phyloP scores from a whole-genome alignment of 2,113 vertebrate genomes.

The Leptocoma aspasia region DNA sequence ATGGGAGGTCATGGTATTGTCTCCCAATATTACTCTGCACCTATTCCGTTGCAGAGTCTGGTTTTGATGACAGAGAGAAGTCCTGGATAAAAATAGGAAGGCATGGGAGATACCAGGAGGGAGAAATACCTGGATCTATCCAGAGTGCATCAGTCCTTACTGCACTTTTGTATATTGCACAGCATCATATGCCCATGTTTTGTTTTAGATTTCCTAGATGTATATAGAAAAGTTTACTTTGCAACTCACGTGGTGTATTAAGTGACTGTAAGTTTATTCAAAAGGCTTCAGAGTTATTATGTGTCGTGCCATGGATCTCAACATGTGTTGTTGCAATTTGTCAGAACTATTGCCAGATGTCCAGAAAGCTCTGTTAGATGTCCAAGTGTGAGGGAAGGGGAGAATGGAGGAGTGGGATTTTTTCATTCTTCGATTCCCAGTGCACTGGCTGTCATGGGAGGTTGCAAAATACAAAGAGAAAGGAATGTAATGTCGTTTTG shows the following conservation, averaged over 20 bases:
- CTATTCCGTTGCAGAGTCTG: background rate
- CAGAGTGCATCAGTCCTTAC: background rate
- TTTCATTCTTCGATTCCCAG: background rate
- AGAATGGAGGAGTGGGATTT: background rate
- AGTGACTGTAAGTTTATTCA: background rate
- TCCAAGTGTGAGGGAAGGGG: background rate
- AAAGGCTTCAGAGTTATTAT: background rate
- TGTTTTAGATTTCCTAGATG: background rate
- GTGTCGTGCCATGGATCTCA: background rate
- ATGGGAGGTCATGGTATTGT: background rate
- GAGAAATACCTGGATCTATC: background rate
- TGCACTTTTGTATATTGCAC: background rate
- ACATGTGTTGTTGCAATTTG: background rate
- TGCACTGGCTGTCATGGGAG: background rate
- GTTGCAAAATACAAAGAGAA: background rate
- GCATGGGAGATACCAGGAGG: background rate
- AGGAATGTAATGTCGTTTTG: background rate
- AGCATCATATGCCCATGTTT: background rate
- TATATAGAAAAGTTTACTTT: background rate
- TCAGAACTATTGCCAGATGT: constrained; percentile 14
- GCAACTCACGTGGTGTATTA: accelerated
- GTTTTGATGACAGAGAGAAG: background rate
- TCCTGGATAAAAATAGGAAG: background rate
- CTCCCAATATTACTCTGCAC: background rate
- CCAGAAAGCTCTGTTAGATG: background rate